A percentile compares a stretch with the other conserved stretches of the same genome.
Evolutionary conservation across 2,888 invertebrate species (phyloP).

Genomic region (Agrotis clavis): DNA sequence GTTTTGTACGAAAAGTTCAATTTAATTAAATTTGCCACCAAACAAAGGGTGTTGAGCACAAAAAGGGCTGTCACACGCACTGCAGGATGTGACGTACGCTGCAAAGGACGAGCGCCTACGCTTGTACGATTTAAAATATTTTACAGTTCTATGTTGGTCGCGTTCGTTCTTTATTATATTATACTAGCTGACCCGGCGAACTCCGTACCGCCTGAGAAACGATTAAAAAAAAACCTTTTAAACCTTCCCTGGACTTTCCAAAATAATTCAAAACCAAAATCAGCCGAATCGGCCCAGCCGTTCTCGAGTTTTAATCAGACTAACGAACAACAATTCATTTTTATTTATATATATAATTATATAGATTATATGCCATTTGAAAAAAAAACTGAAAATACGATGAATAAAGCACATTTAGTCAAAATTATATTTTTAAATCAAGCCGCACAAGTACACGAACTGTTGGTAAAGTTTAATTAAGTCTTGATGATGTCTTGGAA

Average conservation of each 20-base stretch:
- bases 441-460: no score
- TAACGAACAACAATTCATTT: no score
- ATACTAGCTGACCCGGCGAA: no score
- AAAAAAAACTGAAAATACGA: not conserved
- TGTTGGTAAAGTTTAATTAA: not conserved
- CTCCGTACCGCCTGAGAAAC: no score
- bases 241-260: no score
- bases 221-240: no score
- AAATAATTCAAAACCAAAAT: no score
- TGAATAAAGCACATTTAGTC: not conserved
- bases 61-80: slow-evolving; percentile 62
- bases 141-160: slow-evolving; percentile 2
- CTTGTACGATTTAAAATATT: slow-evolving; percentile 38
- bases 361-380: not conserved
- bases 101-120: slow-evolving; percentile 27
- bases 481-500: no score
- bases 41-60: slow-evolving; percentile 51
- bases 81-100: slow-evolving; percentile 46
- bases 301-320: no score
- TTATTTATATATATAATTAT: no score
- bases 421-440: no score
- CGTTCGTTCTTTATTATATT: not conserved
- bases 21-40: slow-evolving; percentile 61
- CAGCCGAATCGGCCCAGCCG: no score
- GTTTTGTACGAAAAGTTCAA: slow-evolving; percentile 42